phyloP scores from a whole-genome alignment of 2,113 vertebrate species.

The Dipodomys merriami region DNA sequence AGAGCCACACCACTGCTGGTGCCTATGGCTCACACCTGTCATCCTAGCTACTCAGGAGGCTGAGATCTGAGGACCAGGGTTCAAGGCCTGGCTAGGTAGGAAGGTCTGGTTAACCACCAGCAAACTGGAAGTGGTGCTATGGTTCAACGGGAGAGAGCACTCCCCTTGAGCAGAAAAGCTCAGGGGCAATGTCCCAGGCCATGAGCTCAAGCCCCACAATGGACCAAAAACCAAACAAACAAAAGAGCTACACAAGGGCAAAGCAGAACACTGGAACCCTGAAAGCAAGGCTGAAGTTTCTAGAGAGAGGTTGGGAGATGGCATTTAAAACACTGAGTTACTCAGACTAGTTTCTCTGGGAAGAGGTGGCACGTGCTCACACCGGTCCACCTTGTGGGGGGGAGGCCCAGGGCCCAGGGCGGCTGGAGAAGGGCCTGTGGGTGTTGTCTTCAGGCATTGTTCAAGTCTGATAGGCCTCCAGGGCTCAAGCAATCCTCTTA shows the following conservation, averaged over 20 bases:
- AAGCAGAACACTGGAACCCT: background rate
- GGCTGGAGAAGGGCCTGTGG: background rate
- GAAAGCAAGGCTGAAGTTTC: background rate
- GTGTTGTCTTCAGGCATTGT: background rate
- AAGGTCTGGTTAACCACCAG: too few relatives aligned
- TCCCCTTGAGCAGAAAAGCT: too few relatives aligned
- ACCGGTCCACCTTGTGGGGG: too few relatives aligned
- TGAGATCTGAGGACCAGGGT: too few relatives aligned
- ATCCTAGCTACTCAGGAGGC: too few relatives aligned
- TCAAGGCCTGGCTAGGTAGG: too few relatives aligned
- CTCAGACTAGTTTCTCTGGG: background rate
- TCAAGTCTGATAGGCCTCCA: background rate
- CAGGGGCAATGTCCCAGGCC: too few relatives aligned
- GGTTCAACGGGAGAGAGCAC: too few relatives aligned
- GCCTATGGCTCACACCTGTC: too few relatives aligned
- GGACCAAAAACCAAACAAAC: too few relatives aligned
- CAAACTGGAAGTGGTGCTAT: too few relatives aligned
- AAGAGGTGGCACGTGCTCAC: background rate
- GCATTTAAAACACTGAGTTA: background rate
- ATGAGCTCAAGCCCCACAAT: too few relatives aligned
- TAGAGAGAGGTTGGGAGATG: background rate
- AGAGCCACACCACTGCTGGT: background rate
- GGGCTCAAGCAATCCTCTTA: background rate
- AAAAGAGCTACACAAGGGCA: conserved; percentile 1
- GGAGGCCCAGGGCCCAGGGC: background rate